Base-by-base conservation (phyloP, 1,140 invertebrate species). In the Zaprionus tsacasi region DNA sequence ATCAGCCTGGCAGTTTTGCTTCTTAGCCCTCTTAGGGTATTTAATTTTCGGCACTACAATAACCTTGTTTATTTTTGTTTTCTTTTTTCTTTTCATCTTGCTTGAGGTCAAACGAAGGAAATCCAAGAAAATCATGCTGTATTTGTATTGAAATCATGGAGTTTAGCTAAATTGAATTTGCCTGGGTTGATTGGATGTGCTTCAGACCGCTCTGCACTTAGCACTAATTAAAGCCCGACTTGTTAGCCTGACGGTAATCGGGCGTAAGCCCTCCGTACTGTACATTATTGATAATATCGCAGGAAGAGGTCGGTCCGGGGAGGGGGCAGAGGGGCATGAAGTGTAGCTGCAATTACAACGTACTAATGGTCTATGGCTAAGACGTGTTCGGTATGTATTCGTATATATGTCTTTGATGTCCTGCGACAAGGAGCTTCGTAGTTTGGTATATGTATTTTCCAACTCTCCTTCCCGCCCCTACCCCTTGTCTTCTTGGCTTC, bases 261-360 rank as follows among this genome's bases (percentile, higher is more conserved):
- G 60, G n/a, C 64, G 57, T 59, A 78, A 58, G 60, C 67, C 52
- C 4, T 3, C 56, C n/a, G n/a, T 38, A 60, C 65, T 74, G 63
- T 88, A 64, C 82, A 87, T 88, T 82, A 88, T 89, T 87, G 70
- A 87, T 87, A 87, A 88, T 74, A 78, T 69, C 74, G n/a, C 17
- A 54, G 43, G 35, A 7, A 33, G 12, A 15, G 56, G 27, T 33
- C 55, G n/a, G n/a, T n/a, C n/a, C n/a, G n/a, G n/a, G n/a, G n/a
- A n/a, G n/a, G n/a, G n/a, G n/a, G n/a, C 21, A 21, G 21, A 52
- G 33, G 66, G 48, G 38, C 1, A n/a, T 43, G n/a, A 45, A 8
- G 40, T 15, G 40, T 57, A 65, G 61, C 72, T 89, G 57, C 82
- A 83, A 87, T 87, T 87, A 83, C 69, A 36, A 59, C 50, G 55